phyloP scores from a whole-genome alignment of 2,797 vertebrate genomes.

The Rhinoraja longicauda region DNA sequence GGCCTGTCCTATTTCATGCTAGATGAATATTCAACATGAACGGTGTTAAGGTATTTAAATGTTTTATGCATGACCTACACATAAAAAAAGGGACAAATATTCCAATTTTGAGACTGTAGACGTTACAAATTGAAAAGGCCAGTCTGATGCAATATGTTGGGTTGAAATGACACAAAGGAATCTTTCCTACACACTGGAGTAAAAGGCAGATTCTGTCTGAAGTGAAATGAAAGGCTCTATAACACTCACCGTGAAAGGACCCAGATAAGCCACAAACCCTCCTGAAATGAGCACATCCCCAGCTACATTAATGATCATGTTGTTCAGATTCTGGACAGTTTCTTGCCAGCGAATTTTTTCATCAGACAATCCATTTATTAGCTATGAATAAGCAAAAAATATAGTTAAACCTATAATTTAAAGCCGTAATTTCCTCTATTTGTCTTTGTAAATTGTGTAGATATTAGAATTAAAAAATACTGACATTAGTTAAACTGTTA shows the following conservation, averaged over 20 bases:
- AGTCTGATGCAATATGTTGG: neutral
- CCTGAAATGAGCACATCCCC: slow-evolving; percentile 78
- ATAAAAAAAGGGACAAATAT: no score
- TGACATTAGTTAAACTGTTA: no score
- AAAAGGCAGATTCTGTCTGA: neutral
- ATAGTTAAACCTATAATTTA: neutral
- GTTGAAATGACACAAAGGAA: neutral
- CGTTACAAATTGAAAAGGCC: neutral
- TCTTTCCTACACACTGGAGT: neutral
- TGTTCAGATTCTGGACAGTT: slow-evolving; percentile 71
- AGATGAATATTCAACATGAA: no score
- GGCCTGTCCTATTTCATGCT: no score
- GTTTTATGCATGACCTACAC: no score
- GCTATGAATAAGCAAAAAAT: slow-evolving; percentile 52
- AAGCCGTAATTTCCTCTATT: neutral
- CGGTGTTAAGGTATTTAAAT: no score
- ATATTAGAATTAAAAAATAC: no score
- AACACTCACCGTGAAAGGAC: slow-evolving; percentile 79
- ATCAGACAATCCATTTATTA: slow-evolving; percentile 77
- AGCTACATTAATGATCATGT: slow-evolving; percentile 70
- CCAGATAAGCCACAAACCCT: slow-evolving; percentile 81
- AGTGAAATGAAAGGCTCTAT: neutral
- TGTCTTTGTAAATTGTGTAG: no score
- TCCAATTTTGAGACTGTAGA: neutral
- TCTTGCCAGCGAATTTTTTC: slow-evolving; percentile 83